Percentiles rank a stretch among this genome's conserved stretches.
Evolutionary conservation across 2,113 vertebrate species (phyloP).

Genomic region (Triplophysa siluroides): DNA sequence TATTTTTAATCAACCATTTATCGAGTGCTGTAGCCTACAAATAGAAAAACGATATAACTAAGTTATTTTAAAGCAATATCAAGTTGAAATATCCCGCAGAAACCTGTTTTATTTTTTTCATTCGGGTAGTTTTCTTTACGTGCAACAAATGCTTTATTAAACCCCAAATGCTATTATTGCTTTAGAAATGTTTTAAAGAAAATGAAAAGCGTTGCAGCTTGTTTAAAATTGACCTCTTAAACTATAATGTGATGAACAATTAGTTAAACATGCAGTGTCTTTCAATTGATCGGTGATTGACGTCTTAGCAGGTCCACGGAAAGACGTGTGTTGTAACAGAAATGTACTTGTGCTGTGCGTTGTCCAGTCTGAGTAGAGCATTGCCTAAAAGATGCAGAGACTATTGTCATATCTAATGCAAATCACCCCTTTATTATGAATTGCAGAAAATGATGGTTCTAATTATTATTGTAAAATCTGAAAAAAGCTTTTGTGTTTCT

Average conservation of each 20-base stretch:
- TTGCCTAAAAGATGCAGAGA: not conserved
- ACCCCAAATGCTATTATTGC: not conserved
- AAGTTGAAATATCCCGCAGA: too few relatives aligned
- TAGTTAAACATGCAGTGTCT: slow-evolving; percentile 27
- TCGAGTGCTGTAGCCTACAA: not conserved
- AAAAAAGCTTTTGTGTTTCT: not conserved
- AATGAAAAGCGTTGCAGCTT: not conserved
- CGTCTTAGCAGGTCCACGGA: not conserved
- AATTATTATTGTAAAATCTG: not conserved
- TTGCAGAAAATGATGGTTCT: not conserved
- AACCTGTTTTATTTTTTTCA: not conserved
- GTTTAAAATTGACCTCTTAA: slow-evolving; percentile 37
- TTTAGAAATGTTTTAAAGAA: not conserved
- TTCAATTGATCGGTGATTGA: slow-evolving; percentile 26
- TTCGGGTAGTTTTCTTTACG: not conserved
- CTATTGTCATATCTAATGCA: not conserved
- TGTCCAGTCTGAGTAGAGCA: not conserved
- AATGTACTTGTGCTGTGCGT: not conserved
- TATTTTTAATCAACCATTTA: not conserved
- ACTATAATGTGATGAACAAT: slow-evolving; percentile 33
- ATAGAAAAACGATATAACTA: too few relatives aligned
- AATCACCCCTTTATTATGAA: not conserved
- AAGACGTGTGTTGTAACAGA: slow-evolving; percentile 5
- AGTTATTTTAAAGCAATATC: too few relatives aligned
- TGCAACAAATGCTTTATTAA: not conserved